Conservation (phyloP, 1,140 invertebrate species). For the Caenorhabditis brenneri region DNA sequence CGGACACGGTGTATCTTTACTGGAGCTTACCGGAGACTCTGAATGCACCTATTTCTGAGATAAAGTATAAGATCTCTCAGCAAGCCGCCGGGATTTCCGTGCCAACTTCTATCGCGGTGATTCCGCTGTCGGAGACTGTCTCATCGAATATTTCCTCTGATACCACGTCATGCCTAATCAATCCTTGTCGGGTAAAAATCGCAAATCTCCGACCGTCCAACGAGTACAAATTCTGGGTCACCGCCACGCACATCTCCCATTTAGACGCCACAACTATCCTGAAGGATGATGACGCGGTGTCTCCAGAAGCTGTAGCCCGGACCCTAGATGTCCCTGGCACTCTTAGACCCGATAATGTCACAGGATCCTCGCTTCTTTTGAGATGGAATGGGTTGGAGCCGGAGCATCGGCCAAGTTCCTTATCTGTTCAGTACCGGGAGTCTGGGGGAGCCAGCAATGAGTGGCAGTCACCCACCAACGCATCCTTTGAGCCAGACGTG, state of each 20-base stretch:
- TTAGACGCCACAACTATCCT: conserved; percentile 61
- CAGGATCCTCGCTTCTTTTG: conserved; percentile 62
- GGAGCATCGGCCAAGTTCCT: conserved; percentile 52
- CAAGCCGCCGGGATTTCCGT: conserved; percentile 56
- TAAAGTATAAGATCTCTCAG: conserved; percentile 64
- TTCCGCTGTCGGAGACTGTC: conserved; percentile 55
- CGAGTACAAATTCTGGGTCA: conserved; percentile 70
- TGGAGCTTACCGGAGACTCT: conserved; percentile 65
- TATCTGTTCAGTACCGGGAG: conserved; percentile 65
- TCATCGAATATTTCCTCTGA: conserved; percentile 62
- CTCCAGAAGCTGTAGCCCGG: conserved; percentile 61
- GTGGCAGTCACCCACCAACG: conserved; percentile 62
- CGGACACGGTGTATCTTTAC: conserved; percentile 67
- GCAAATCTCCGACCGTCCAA: conserved; percentile 67
- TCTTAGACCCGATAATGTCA: conserved; percentile 66
- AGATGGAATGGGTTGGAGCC: conserved; percentile 65
- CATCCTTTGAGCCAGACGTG: conserved; percentile 60
- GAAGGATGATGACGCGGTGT: conserved; percentile 68
- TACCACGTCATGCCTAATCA: conserved; percentile 60
- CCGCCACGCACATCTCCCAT: conserved; percentile 65
- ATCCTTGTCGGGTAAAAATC: conserved; percentile 68
- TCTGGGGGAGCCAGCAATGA: conserved; percentile 57
- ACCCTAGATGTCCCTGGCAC: conserved; percentile 68
- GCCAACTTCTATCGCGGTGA: conserved; percentile 56
- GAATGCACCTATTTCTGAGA: conserved; percentile 67